These are phyloP conservation scores for Polyodon spathula DNA, from an alignment of 2,113 vertebrate genomes.

Conservation along the genomic window DNA sequence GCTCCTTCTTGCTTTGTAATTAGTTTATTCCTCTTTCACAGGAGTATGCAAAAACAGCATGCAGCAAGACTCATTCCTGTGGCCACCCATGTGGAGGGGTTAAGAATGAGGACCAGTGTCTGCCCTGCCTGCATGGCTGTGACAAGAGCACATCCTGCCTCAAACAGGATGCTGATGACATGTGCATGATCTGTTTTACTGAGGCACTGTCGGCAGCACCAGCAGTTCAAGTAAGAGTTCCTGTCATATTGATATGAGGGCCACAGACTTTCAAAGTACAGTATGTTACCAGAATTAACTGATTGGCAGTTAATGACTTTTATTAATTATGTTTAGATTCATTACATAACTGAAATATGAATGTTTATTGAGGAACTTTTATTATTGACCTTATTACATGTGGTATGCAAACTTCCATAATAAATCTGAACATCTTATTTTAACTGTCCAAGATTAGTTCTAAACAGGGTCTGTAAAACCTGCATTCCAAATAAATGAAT, in stretches of 20 bases:
- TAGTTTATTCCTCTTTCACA: conserved; percentile 30
- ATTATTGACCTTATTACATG: no score
- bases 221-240: conserved; percentile 75
- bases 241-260: not conserved
- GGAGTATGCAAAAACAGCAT: conserved; percentile 93
- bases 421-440: no score
- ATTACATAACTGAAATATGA: no score
- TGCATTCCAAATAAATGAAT: no score
- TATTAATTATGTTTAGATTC: no score
- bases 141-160: conserved; percentile 76
- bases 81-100: conserved; percentile 93
- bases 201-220: conserved; percentile 95
- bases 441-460: no score
- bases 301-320: no score
- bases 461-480: no score
- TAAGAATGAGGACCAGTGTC: conserved; percentile 83
- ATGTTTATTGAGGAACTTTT: no score
- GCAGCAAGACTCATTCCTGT: conserved; percentile 87
- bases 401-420: no score
- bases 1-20: not conserved
- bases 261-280: not conserved
- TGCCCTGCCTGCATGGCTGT: conserved; percentile 90
- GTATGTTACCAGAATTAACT: not conserved
- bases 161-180: conserved; percentile 96
- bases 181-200: conserved; percentile 99